Conservation (phyloP, 1,140 invertebrate species). For the Portunus trituberculatus region DNA sequence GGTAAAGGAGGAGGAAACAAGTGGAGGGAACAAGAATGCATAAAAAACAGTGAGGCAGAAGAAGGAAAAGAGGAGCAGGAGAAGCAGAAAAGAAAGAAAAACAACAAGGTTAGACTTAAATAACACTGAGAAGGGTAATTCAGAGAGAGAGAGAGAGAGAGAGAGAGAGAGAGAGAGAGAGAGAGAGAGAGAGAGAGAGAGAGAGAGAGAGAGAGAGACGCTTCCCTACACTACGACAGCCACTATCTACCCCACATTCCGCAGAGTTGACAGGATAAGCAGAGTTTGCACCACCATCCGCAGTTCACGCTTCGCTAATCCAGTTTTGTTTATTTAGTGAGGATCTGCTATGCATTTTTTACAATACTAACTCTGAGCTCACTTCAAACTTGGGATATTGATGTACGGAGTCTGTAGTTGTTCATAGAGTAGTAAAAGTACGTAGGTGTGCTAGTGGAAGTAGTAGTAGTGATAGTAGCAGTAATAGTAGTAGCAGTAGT, state of each 20-base stretch:
- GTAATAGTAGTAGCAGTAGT: not conserved
- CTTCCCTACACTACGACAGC: not conserved
- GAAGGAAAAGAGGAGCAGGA: not conserved
- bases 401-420: not conserved
- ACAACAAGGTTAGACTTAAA: not conserved
- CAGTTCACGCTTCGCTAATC: not conserved
- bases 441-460: too few relatives aligned
- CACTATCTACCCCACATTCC: not conserved
- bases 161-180: too few relatives aligned
- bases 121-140: not conserved
- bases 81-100: not conserved
- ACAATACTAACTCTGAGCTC: not conserved
- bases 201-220: too few relatives aligned
- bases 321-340: not conserved
- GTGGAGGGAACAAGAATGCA: not conserved
- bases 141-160: too few relatives aligned
- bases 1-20: not conserved
- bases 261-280: not conserved
- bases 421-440: not conserved
- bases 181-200: too few relatives aligned
- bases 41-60: not conserved
- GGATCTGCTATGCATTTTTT: not conserved
- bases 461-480: not conserved
- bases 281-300: not conserved
- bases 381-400: not conserved